Evolutionary conservation across 2,888 invertebrate species (phyloP).

Genomic region (Phlogophora meticulosa): DNA sequence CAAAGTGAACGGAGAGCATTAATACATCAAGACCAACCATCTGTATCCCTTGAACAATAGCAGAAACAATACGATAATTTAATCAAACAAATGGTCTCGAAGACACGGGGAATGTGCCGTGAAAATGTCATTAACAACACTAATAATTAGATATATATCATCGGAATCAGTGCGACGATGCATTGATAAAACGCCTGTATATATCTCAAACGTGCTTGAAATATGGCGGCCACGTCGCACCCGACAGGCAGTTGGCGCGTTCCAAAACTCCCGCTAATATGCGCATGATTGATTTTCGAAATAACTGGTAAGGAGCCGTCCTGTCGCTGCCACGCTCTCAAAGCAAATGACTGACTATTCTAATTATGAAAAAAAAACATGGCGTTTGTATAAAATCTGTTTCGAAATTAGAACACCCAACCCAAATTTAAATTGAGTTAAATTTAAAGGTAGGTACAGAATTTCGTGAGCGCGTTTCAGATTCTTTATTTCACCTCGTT

Average conservation of each 20-base stretch:
- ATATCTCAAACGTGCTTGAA: conserved; percentile 89
- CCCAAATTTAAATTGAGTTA: conserved; percentile 62
- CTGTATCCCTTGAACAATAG: conserved; percentile 62
- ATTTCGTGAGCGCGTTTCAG: conserved; percentile 56
- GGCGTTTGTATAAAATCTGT: conserved; percentile 29
- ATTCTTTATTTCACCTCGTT: conserved; percentile 68
- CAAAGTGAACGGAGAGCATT: conserved; percentile 40
- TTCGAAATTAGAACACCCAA: conserved; percentile 50
- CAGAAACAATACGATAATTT: conserved; percentile 69
- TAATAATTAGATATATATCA: conserved; percentile 90
- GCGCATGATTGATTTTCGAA: conserved; percentile 87
- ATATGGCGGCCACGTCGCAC: conserved; percentile 86
- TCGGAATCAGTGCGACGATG: conserved; percentile 89
- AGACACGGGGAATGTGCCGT: conserved; percentile 86
- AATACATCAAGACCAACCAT: conserved; percentile 57
- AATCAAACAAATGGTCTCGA: conserved; percentile 82
- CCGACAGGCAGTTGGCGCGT: conserved; percentile 88
- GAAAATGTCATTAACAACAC: conserved; percentile 88
- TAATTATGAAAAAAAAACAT: conserved; percentile 54
- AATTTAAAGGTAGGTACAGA: conserved; percentile 56
- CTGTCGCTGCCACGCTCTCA: conserved; percentile 33
- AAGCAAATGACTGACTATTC: conserved; percentile 45
- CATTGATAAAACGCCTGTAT: conserved; percentile 89
- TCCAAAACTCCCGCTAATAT: conserved; percentile 84
- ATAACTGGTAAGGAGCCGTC: conserved; percentile 63